A percentile compares a stretch with the other conserved stretches of the same genome.
phyloP scores from a whole-genome alignment of 2,888 invertebrate species.

The Salticus scenicus region DNA sequence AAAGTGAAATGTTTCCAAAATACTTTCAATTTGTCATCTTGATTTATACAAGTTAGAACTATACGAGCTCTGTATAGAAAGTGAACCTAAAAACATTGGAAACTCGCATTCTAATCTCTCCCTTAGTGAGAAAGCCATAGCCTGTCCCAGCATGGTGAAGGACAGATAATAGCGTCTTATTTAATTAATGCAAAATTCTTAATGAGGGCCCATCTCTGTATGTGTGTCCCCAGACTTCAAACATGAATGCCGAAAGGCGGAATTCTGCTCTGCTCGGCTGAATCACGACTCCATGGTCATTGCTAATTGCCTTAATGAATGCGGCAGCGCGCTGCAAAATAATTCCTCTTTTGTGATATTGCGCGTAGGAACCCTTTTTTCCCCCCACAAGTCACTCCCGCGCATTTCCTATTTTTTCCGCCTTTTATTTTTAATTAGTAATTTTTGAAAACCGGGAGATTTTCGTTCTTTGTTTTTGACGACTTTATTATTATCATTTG shows the following conservation, averaged over 20 bases:
- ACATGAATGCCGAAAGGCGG: slow-evolving; percentile 67
- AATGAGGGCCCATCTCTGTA: slow-evolving; percentile 48
- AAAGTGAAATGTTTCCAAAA: too few relatives aligned
- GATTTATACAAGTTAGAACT: too few relatives aligned
- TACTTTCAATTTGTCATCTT: too few relatives aligned
- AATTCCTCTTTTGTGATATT: slow-evolving; percentile 12
- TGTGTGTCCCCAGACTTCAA: slow-evolving; percentile 42
- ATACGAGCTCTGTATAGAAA: too few relatives aligned
- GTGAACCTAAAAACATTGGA: too few relatives aligned
- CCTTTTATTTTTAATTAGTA: slow-evolving; percentile 58
- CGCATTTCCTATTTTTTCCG: slow-evolving; percentile 43
- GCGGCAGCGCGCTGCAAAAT: slow-evolving; percentile 41
- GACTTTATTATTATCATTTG: slow-evolving; percentile 66
- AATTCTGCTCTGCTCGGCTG: slow-evolving; percentile 52
- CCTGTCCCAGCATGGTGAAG: background rate
- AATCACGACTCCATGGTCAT: slow-evolving; percentile 55
- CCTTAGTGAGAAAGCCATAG: slow-evolving; percentile 10
- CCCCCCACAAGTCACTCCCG: slow-evolving; percentile 32
- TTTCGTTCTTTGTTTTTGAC: slow-evolving; percentile 65
- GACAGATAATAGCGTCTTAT: slow-evolving; percentile 57
- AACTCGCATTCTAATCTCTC: background rate
- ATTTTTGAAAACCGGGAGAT: slow-evolving; percentile 66
- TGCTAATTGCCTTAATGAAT: slow-evolving; percentile 68
- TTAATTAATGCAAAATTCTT: slow-evolving; percentile 69
- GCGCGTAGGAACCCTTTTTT: slow-evolving; percentile 26